Evolutionary conservation across 1,140 invertebrate genomes (phyloP).

Genomic region (Phymastichus coffea): DNA sequence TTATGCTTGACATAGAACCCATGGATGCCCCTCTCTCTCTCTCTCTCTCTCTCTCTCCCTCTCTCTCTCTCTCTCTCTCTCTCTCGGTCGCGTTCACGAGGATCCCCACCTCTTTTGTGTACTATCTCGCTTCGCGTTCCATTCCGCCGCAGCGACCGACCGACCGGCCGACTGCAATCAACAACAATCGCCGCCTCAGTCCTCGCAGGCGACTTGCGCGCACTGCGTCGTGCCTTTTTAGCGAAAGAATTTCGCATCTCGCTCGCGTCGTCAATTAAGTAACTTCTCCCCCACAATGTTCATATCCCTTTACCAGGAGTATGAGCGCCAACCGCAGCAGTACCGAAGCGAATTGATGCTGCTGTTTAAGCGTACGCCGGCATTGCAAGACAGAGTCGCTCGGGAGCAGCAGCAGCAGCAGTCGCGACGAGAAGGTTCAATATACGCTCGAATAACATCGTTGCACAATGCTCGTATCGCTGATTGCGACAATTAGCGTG

Average conservation of each 20-base stretch:
- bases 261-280: background rate
- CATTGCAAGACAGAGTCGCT: slow-evolving; percentile 21
- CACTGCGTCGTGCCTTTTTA: too few species aligned
- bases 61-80: background rate
- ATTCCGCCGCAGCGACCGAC: slow-evolving; percentile 29
- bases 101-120: too few species aligned
- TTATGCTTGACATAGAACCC: slow-evolving; percentile 47
- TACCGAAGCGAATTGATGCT: slow-evolving; percentile 47
- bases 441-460: too few species aligned
- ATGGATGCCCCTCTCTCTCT: slow-evolving; percentile 32
- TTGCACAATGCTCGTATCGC: too few species aligned
- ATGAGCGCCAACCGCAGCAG: slow-evolving; percentile 40
- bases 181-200: too few species aligned
- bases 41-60: slow-evolving; percentile 24
- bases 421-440: too few species aligned
- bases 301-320: slow-evolving; percentile 50
- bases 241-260: too few species aligned
- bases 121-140: too few species aligned
- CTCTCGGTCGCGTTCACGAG: slow-evolving; percentile 13
- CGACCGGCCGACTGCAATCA: slow-evolving; percentile 15
- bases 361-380: slow-evolving; percentile 39
- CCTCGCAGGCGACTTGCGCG: too few species aligned
- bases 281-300: slow-evolving; percentile 45
- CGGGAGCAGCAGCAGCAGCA: too few species aligned
- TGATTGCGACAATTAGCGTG: too few species aligned